These are phyloP conservation scores for Antrozous pallidus DNA, from an alignment of 2,797 vertebrate species.

Conservation along the genomic window DNA sequence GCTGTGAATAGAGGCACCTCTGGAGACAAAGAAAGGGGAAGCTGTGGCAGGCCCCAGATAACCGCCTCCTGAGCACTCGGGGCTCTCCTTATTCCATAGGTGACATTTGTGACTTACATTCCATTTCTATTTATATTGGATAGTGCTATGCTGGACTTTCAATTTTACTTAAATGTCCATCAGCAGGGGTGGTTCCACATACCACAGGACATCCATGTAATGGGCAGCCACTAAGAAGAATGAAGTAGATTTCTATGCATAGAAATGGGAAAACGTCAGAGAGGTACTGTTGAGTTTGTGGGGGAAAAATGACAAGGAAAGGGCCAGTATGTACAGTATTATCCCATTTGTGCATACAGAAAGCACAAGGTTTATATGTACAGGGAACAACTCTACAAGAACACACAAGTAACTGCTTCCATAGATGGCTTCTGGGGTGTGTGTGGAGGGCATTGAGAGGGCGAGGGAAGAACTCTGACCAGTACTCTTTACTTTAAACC, in stretches of 20 bases:
- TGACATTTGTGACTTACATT: neutral
- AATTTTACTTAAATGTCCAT: neutral
- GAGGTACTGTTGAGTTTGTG: neutral
- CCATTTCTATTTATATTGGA: neutral
- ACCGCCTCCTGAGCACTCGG: neutral
- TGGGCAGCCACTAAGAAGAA: neutral
- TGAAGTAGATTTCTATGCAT: neutral
- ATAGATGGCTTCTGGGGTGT: neutral
- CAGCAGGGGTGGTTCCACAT: neutral
- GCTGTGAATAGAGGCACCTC: constrained; percentile 7
- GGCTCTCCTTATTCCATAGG: neutral
- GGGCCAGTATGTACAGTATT: neutral
- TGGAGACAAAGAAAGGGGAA: constrained; percentile 40
- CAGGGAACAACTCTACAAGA: neutral
- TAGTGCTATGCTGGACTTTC: neutral
- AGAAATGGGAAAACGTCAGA: constrained; percentile 5
- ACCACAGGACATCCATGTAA: neutral
- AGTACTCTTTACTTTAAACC: constrained; percentile 1
- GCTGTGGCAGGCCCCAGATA: neutral
- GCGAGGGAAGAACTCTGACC: neutral
- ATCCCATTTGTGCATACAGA: neutral
- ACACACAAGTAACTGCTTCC: neutral
- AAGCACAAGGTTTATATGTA: neutral
- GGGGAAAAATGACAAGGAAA: neutral
- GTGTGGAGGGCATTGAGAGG: neutral